These are phyloP conservation scores for Hypotaenidia philippensis DNA, from an alignment of 2,797 vertebrate species.

Conservation along the genomic window DNA sequence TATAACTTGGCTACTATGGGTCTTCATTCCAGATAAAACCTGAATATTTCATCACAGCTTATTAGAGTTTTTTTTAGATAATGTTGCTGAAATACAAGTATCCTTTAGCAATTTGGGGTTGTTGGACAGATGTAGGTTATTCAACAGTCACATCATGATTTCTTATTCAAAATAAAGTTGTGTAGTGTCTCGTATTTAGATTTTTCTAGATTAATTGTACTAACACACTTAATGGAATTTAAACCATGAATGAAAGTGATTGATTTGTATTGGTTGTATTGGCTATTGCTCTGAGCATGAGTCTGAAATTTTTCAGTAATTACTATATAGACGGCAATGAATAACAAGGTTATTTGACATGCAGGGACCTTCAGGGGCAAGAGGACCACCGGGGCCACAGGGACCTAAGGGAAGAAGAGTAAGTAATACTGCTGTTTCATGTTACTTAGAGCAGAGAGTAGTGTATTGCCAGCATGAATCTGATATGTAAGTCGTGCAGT, in stretches of 20 bases:
- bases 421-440: slow-evolving; percentile 66
- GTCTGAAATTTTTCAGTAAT: neutral
- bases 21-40: neutral
- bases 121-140: neutral
- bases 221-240: neutral
- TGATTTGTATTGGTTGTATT: neutral
- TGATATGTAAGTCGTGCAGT: neutral
- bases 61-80: neutral
- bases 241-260: neutral
- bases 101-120: neutral
- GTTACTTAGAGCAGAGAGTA: neutral
- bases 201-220: neutral
- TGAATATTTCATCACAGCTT: neutral
- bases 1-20: neutral
- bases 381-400: slow-evolving; percentile 85
- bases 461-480: neutral
- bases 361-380: slow-evolving; percentile 89
- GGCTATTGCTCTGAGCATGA: neutral
- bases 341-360: slow-evolving; percentile 9
- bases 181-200: neutral
- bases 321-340: neutral
- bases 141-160: neutral
- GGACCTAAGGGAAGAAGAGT: slow-evolving; percentile 92
- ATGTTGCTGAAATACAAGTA: neutral
- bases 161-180: neutral